Evolutionary conservation across 2,797 vertebrate genomes (phyloP).

Genomic region (Pseudochirops cupreus): DNA sequence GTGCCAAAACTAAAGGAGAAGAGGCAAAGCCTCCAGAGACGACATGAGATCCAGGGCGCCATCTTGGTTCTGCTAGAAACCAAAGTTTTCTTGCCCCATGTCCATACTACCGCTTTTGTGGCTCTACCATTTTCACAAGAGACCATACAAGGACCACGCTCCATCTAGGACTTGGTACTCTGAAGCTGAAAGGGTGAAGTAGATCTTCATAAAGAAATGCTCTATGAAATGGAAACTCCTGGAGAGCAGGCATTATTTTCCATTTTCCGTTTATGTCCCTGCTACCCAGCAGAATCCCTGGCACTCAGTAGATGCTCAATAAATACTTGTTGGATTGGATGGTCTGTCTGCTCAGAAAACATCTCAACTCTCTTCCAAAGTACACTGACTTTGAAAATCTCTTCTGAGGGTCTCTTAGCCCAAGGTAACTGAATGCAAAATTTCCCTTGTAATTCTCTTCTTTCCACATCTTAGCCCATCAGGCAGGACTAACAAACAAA

Average conservation of each 20-base stretch:
- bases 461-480: not conserved
- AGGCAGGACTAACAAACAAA: not conserved
- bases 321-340: not conserved
- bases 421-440: not conserved
- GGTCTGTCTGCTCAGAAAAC: not conserved
- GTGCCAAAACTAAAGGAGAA: not conserved
- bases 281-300: not conserved
- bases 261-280: not conserved
- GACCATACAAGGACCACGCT: not conserved
- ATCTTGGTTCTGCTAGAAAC: not conserved
- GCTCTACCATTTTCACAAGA: not conserved
- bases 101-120: not conserved
- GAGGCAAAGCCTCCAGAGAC: not conserved
- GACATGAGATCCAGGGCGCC: not conserved
- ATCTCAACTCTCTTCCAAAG: not conserved
- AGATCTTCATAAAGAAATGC: not conserved
- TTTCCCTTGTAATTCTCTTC: not conserved
- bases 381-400: not conserved
- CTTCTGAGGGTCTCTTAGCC: not conserved
- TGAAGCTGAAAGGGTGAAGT: not conserved
- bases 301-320: not conserved
- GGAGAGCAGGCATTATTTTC: not conserved
- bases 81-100: not conserved
- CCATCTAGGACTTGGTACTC: not conserved
- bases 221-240: not conserved